Evolutionary conservation across 2,113 vertebrate species (phyloP), one percentile per base, ranked within the genome.

Genomic region (Eidolon helvum): DNA sequence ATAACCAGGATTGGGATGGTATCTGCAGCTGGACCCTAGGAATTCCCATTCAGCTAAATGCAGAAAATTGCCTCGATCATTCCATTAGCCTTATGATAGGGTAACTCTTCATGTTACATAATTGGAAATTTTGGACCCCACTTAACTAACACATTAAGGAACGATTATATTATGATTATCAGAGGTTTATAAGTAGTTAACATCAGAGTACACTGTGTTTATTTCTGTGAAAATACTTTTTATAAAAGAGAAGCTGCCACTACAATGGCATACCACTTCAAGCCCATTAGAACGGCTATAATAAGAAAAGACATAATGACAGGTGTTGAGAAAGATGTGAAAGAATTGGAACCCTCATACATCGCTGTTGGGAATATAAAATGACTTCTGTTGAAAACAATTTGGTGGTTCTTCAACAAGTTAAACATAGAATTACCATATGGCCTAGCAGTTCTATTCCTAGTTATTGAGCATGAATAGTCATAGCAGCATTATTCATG

Each of bases 381-480:
- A 53, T 93, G 65, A 50, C 72, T 78, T 14, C 83, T 92, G 0
- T 72, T n/a, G 30, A 80, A 83, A 82, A 91, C 11, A 66, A n/a
- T 45, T 88, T 24, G 40, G 33, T 48, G 26, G 7, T 91, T 93
- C 28, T 40, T 82, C 21, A 82, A n/a, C 66, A 90, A 40, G 21
- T 66, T 78, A 74, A 72, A 59, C 65, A 45, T 72, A 88, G 26
- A 90, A 59, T 66, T 91, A 24, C 63, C 21, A 45, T 74, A 7
- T 78, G 28, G 82, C 33, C 57, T 30, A 87, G 40, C 16, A 72
- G 7, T 88, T 90, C n/a, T 6, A 53, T 24, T 75, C 21, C 10
- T 89, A 40, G 33, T 80, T 96, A 45, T 50, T 93, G 35, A 96
- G 40, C 18, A 5, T 93, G 48, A 95, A 68, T 78, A 30, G 77